Conservation (phyloP, 2,113 vertebrate species). For the Apeltes quadracus region DNA sequence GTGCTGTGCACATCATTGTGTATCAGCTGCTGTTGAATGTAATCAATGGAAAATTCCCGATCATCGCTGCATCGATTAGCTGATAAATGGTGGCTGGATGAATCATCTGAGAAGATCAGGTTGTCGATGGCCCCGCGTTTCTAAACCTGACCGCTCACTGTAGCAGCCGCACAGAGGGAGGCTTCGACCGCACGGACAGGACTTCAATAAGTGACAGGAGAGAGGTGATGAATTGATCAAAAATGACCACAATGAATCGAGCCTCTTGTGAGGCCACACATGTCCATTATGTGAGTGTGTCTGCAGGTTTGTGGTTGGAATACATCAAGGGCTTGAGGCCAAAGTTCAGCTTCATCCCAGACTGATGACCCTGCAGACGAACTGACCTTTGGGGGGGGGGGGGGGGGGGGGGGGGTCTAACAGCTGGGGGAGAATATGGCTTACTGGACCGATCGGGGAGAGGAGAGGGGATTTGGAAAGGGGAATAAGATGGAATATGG, state of each 20-base stretch:
- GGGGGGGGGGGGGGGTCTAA: constrained; percentile 54
- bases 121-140: constrained; percentile 29
- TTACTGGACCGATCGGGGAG: constrained; percentile 44
- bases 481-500: constrained; percentile 19
- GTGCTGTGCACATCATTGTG: constrained; percentile 18
- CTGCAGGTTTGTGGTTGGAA: constrained; percentile 78
- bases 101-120: constrained; percentile 54
- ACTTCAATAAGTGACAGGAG: constrained; percentile 71
- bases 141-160: constrained; percentile 18
- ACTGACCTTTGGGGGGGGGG: constrained; percentile 71
- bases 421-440: constrained; percentile 66
- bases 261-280: constrained; percentile 70
- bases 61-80: constrained; percentile 71
- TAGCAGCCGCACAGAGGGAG: constrained; percentile 29
- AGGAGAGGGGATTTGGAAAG: constrained; percentile 6
- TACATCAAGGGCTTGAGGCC: constrained; percentile 79
- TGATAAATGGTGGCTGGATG: constrained; percentile 65
- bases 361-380: constrained; percentile 82
- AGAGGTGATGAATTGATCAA: constrained; percentile 80
- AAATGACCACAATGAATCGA: constrained; percentile 74
- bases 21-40: constrained; percentile 53
- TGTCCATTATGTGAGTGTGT: constrained; percentile 74
- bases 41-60: constrained; percentile 59
- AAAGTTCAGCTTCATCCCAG: constrained; percentile 82
- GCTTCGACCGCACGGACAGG: constrained; percentile 50